Evolutionary conservation across 2,888 invertebrate genomes (phyloP), one percentile per base, ranked within the genome.

Genomic region (Cyrtodaria siliqua): DNA sequence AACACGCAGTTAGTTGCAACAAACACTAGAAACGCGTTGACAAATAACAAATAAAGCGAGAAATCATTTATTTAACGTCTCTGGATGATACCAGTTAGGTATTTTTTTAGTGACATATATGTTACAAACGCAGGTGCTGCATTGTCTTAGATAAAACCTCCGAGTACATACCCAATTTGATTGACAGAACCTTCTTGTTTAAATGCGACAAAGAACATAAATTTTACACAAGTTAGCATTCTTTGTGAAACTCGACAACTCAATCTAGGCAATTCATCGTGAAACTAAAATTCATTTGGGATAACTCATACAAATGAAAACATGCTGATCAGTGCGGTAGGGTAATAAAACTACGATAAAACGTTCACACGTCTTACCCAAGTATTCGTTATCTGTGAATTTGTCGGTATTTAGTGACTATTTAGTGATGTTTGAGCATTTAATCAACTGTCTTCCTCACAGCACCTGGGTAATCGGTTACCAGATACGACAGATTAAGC

Each of bases 161-260:
- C n/a, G n/a, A n/a, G n/a, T n/a, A n/a, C n/a, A n/a, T n/a, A n/a
- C n/a, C n/a, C n/a, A n/a, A n/a, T n/a, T n/a, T 70, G 69, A 55
- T 55, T 63, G 75, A 56, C 62, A 67, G 57, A 24, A 57, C 49
- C 61, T 49, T 60, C 38, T 12, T 26, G 47, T 62, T 29, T 52
- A 55, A 59, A 49, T 29, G 52, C 40, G 47, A 40, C 60, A 49
- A 63, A 62, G 23, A 57, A 56, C 73, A 78, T 78, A 73, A 73
- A 78, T 62, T 69, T 78, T 67, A 73, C 69, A 78, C 78, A 66
- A 78, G 66, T 69, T 59, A 62, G 60, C 47, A 56, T 62, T 62
- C 57, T 61, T 44, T 70, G 56, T 70, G 70, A 56, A 70, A 70
- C 56, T 56, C 56, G 62, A 63, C 62, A 56, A 62, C 33, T 55